Evolutionary conservation across 2,888 invertebrate genomes (phyloP).

Genomic region (Netelia fuscicornis): DNA sequence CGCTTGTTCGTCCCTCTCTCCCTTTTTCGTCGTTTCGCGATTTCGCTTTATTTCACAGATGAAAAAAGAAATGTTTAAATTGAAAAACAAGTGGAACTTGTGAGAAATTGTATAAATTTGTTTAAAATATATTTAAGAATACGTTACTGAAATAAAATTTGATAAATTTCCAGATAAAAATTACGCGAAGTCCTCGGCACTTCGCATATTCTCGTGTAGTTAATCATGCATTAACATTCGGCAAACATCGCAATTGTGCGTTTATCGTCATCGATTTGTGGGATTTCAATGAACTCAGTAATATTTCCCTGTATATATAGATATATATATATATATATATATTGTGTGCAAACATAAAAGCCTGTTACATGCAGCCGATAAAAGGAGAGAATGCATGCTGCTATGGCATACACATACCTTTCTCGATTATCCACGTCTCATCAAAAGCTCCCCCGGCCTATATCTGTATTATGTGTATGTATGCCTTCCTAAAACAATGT

Average conservation of each 20-base stretch:
- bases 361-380: not conserved
- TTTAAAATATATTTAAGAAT: too few relatives aligned
- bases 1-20: not conserved
- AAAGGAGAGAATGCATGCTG: constrained; percentile 17
- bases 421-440: not conserved
- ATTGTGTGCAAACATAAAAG: not conserved
- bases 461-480: not conserved
- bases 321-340: not conserved
- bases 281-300: not conserved
- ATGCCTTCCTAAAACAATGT: not conserved
- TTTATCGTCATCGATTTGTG: not conserved
- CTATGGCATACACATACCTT: not conserved
- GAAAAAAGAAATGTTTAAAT: too few relatives aligned
- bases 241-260: not conserved
- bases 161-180: too few relatives aligned
- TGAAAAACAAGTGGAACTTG: too few relatives aligned
- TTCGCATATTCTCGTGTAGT: not conserved
- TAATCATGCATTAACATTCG: not conserved
- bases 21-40: not conserved
- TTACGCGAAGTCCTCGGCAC: too few relatives aligned
- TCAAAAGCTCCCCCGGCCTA: not conserved
- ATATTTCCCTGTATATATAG: not conserved
- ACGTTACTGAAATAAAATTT: too few relatives aligned
- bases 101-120: too few relatives aligned
- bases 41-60: too few relatives aligned